Percentiles rank a stretch among this genome's conserved stretches.
Conservation (phyloP, 2,113 vertebrate genomes). For the Ginglymostoma cirratum region DNA sequence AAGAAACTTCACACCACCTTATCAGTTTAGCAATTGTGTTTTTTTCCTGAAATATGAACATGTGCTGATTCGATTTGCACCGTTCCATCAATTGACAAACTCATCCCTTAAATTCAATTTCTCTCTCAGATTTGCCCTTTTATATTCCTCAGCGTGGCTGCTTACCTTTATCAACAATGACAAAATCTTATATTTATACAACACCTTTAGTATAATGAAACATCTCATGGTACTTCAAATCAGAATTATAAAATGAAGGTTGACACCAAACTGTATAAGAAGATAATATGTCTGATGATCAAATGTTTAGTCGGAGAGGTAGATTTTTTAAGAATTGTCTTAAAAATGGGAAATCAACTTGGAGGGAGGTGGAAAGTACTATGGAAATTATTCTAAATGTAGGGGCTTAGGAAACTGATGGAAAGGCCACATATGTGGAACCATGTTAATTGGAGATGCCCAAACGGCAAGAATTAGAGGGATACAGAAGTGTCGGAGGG, state of each 20-base stretch:
- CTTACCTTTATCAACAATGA: background rate
- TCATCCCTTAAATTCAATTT: background rate
- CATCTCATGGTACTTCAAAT: background rate
- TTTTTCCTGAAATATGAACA: background rate
- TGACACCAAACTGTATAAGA: background rate
- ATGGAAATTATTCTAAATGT: background rate
- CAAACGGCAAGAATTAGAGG: too few relatives aligned
- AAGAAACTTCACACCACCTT: background rate
- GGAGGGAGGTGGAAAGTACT: too few relatives aligned
- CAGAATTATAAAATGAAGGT: background rate
- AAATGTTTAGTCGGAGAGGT: background rate
- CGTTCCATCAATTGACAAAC: background rate
- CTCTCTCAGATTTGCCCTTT: background rate
- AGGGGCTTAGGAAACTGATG: background rate
- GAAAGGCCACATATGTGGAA: background rate
- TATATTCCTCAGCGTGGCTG: background rate
- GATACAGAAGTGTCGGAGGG: too few relatives aligned
- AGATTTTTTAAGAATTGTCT: background rate
- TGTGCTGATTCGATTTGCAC: background rate
- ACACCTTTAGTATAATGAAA: background rate
- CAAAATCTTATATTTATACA: background rate
- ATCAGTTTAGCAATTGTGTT: background rate
- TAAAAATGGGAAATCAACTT: too few relatives aligned
- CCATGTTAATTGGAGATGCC: too few relatives aligned
- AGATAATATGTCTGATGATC: background rate